Percentiles rank a stretch among this genome's conserved stretches.
Conservation (phyloP, 37 sponge, comb jelly and placozoan species). For the Sycon ciliatum region DNA sequence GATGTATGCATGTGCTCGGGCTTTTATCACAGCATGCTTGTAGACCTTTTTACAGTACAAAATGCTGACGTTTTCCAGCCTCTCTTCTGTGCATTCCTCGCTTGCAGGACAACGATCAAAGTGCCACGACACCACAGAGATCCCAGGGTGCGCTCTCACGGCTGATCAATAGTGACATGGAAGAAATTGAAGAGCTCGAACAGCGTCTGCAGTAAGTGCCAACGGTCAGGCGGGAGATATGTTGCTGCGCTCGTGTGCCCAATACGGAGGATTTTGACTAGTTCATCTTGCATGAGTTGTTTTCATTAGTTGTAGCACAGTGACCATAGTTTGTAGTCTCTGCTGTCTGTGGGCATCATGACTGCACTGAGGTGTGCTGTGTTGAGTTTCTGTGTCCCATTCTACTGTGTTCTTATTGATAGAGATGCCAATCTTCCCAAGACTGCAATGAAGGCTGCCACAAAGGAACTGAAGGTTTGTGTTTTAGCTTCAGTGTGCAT, state of each 20-base stretch:
- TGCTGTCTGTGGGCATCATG: too few relatives aligned
- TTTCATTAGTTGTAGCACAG: too few relatives aligned
- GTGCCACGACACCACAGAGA: background rate
- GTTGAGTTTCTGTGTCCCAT: too few relatives aligned
- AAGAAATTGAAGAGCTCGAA: background rate
- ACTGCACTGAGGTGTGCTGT: too few relatives aligned
- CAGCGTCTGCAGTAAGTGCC: background rate
- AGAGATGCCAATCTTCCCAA: constrained; percentile 43
- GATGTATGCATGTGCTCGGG: background rate
- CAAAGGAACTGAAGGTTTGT: constrained; percentile 36
- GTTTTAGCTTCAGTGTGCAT: constrained; percentile 43
- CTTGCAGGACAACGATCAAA: too few relatives aligned
- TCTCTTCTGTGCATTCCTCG: too few relatives aligned
- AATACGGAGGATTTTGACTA: background rate
- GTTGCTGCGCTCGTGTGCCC: background rate
- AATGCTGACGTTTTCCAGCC: too few relatives aligned
- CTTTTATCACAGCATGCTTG: too few relatives aligned
- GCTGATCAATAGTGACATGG: background rate
- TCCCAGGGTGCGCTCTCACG: background rate
- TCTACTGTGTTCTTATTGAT: constrained; percentile 23
- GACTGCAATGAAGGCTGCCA: constrained; percentile 54
- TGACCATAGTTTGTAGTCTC: too few relatives aligned
- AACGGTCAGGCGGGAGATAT: background rate
- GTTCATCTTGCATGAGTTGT: too few relatives aligned
- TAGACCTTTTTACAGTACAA: too few relatives aligned